These are phyloP conservation scores for Pheucticus melanocephalus DNA, from an alignment of 2,113 vertebrate species.

Conservation along the genomic window DNA sequence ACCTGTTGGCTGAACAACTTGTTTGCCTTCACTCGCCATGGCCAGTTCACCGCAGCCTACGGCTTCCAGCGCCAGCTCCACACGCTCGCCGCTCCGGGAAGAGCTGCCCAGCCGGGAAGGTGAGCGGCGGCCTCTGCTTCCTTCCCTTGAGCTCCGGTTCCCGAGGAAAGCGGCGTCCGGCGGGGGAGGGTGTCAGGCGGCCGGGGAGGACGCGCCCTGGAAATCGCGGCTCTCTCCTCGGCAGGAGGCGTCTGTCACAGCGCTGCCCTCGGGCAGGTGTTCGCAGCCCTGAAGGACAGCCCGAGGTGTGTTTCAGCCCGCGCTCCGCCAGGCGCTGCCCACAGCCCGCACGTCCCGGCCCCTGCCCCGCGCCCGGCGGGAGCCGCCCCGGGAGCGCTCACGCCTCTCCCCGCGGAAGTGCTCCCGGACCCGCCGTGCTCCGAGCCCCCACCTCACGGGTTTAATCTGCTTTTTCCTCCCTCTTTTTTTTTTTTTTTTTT, in stretches of 20 bases:
- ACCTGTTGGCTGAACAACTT: constrained; percentile 70
- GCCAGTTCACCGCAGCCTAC: not conserved
- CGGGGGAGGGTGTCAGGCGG: not conserved
- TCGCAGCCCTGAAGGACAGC: not conserved
- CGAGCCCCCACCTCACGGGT: not conserved
- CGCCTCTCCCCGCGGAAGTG: not conserved
- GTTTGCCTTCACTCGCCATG: constrained; percentile 72
- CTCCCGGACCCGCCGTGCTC: not conserved
- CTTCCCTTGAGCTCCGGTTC: not conserved
- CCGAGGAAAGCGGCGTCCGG: not conserved
- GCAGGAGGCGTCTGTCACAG: not conserved
- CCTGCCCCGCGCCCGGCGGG: not conserved
- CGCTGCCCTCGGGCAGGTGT: not conserved
- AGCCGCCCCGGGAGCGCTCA: not conserved
- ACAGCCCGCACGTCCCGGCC: not conserved
- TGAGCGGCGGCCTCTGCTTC: not conserved
- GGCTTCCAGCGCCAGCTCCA: not conserved
- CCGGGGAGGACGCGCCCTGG: not conserved
- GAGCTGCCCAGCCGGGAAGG: not conserved
- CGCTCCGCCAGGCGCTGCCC: not conserved
- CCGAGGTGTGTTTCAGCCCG: not conserved
- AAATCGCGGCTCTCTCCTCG: not conserved
- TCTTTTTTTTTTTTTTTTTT: not conserved
- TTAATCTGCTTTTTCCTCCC: not conserved
- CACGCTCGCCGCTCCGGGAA: not conserved